phyloP scores from a whole-genome alignment of 1,140 invertebrate species.

The Caenorhabditis tropicalis region DNA sequence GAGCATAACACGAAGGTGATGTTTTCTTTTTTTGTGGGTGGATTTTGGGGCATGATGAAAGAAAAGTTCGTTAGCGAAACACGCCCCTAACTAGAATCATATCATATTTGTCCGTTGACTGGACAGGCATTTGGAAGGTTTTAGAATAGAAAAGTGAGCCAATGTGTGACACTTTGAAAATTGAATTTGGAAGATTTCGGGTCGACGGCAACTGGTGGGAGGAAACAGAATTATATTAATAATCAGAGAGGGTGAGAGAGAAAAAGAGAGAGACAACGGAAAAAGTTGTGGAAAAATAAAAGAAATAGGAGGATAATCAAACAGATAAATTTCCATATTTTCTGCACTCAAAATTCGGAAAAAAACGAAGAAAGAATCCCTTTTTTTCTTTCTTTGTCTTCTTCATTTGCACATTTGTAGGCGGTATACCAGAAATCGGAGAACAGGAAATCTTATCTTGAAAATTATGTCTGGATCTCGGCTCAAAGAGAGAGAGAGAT shows the following conservation, averaged over 20 bases:
- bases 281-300: neutral
- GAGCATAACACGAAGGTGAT: slow-evolving; percentile 7
- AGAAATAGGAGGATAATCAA: neutral
- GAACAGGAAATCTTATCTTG: too few relatives aligned
- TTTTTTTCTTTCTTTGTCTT: too few relatives aligned
- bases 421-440: too few relatives aligned
- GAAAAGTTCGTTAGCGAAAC: slow-evolving; percentile 30
- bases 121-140: neutral
- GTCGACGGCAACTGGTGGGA: neutral
- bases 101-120: neutral
- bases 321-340: neutral
- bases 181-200: slow-evolving; percentile 35
- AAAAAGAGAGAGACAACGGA: neutral
- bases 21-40: neutral
- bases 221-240: neutral
- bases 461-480: too few relatives aligned
- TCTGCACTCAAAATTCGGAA: neutral
- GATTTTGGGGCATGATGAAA: neutral
- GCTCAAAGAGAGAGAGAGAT: too few relatives aligned
- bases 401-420: too few relatives aligned
- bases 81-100: slow-evolving; percentile 40
- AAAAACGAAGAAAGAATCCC: too few relatives aligned
- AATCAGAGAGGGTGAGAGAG: neutral
- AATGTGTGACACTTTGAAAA: slow-evolving; percentile 34
- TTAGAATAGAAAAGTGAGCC: neutral